Conservation (phyloP, 2,888 invertebrate species). For the Limnephilus auricula region DNA sequence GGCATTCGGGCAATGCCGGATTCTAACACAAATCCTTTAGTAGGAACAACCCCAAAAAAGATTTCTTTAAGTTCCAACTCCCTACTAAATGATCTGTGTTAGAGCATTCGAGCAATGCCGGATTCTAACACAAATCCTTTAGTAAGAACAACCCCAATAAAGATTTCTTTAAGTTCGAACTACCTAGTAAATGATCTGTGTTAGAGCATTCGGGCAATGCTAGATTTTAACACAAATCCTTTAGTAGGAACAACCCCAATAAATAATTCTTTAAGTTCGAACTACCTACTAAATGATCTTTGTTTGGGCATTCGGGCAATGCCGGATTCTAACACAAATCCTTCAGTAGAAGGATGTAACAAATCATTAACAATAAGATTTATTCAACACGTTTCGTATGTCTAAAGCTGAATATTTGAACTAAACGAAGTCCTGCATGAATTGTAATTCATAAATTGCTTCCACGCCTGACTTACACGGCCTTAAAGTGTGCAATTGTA, state of each 20-base stretch:
- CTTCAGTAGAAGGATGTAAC: background rate
- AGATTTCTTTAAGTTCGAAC: too few relatives aligned
- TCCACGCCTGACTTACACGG: background rate
- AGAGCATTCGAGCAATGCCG: too few relatives aligned
- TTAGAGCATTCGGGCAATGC: background rate
- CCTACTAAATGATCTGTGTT: too few relatives aligned
- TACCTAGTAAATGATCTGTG: background rate
- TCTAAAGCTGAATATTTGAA: background rate
- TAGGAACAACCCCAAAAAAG: too few relatives aligned
- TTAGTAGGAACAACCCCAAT: background rate
- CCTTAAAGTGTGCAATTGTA: background rate
- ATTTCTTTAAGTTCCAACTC: too few relatives aligned
- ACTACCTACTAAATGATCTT: background rate
- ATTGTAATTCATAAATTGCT: background rate
- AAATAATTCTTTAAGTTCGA: too few relatives aligned
- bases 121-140: too few relatives aligned
- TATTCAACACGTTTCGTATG: background rate
- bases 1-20: too few relatives aligned
- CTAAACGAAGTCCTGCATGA: background rate
- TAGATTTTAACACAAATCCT: background rate
- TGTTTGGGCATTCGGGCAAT: background rate
- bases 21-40: too few relatives aligned
- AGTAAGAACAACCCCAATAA: too few relatives aligned
- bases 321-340: background rate
- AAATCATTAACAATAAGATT: background rate